Evolutionary conservation across 2,888 invertebrate genomes (phyloP).

Genomic region (Schizotus pectinicornis): DNA sequence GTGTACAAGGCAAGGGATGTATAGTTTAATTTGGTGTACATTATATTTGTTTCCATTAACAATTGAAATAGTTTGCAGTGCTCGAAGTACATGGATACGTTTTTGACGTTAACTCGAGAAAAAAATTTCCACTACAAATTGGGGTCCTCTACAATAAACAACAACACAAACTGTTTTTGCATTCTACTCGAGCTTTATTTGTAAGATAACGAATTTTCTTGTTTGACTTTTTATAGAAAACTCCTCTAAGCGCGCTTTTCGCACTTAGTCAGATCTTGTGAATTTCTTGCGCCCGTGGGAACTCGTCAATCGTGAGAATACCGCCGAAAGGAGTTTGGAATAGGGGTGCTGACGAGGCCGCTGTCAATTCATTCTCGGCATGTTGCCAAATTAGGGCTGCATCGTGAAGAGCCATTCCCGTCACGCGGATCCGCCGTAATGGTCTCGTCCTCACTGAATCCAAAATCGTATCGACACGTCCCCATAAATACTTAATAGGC

Average conservation of each 20-base stretch:
- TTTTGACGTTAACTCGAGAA: neutral
- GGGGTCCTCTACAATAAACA: no score
- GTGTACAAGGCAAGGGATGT: no score
- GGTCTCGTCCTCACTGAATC: conserved; percentile 8
- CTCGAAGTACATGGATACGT: no score
- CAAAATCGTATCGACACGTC: conserved; percentile 13
- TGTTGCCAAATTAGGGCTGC: conserved; percentile 8
- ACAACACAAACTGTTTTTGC: no score
- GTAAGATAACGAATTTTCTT: no score
- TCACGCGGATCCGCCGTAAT: conserved; percentile 12
- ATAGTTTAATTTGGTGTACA: no score
- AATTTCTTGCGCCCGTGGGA: conserved; percentile 1
- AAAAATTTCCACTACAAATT: no score
- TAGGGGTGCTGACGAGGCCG: neutral
- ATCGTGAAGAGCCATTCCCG: conserved; percentile 8
- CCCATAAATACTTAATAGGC: conserved; percentile 17
- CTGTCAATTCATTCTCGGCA: conserved; percentile 7
- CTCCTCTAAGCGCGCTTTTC: neutral
- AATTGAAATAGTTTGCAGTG: no score
- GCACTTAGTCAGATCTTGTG: neutral
- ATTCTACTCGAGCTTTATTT: no score
- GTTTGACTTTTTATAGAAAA: no score
- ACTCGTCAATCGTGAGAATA: neutral
- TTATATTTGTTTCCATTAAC: no score
- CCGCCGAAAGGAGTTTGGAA: neutral